Evolutionary conservation across 2,797 vertebrate species (phyloP).

Genomic region (Cercopithecus diana): DNA sequence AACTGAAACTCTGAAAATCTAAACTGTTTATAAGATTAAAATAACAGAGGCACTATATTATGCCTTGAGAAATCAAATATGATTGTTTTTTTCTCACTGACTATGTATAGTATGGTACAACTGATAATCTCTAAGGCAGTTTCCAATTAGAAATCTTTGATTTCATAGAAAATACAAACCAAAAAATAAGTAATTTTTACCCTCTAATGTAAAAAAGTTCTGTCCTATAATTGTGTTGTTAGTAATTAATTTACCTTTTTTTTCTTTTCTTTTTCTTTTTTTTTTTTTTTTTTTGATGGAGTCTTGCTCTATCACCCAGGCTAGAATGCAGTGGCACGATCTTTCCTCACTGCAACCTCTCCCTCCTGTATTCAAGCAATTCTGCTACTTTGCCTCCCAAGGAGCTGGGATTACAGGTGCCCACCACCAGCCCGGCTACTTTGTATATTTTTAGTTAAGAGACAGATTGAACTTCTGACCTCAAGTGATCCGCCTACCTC

Average conservation of each 20-base stretch:
- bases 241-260: neutral
- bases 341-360: neutral
- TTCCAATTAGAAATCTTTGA: neutral
- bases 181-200: neutral
- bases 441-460: neutral
- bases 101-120: neutral
- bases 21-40: neutral
- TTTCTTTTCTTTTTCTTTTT: neutral
- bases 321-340: neutral
- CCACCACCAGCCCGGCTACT: neutral
- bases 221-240: neutral
- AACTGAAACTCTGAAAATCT: neutral
- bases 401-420: neutral
- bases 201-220: neutral
- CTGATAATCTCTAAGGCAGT: neutral
- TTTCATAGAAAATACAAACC: neutral
- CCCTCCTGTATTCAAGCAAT: neutral
- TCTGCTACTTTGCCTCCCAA: neutral
- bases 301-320: neutral
- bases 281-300: neutral
- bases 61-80: neutral
- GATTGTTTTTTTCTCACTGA: neutral
- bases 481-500: neutral
- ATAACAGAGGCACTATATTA: neutral
- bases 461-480: neutral